Conservation (phyloP, 2,113 vertebrate species). For the Psilopsiagon aymara region DNA sequence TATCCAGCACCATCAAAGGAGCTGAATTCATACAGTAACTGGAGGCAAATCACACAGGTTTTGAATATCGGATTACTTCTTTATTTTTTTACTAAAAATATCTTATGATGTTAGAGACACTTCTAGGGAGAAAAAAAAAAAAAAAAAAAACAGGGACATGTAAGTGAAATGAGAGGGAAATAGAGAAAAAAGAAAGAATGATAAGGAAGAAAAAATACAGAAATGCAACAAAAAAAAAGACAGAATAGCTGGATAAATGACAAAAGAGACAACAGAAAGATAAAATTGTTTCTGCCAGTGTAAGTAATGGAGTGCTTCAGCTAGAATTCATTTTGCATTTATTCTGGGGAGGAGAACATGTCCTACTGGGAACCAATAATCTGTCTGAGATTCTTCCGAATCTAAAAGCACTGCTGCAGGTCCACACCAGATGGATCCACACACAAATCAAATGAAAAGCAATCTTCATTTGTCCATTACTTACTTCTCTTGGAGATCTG, state of each 20-base stretch:
- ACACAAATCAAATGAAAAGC: not conserved
- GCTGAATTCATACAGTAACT: not conserved
- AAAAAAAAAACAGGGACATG: not conserved
- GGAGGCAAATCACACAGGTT: not conserved
- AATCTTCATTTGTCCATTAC: not conserved
- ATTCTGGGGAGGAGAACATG: not conserved
- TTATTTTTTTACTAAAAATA: not conserved
- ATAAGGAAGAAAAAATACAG: not conserved
- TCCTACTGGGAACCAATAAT: not conserved
- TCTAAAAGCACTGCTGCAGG: not conserved
- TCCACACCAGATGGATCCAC: not conserved
- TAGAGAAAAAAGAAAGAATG: not conserved
- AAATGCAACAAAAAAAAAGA: not conserved
- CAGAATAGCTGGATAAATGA: not conserved
- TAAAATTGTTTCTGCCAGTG: not conserved
- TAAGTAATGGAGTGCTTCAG: not conserved
- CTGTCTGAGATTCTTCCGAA: not conserved
- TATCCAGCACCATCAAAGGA: not conserved
- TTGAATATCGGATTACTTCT: not conserved
- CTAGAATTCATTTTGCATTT: not conserved
- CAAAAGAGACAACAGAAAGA: not conserved
- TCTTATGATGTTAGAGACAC: not conserved
- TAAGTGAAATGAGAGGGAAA: not conserved
- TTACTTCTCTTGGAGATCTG: conserved; percentile 91
- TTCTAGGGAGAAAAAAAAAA: not conserved